A percentile compares a stretch with the other conserved stretches of the same genome.
These are phyloP conservation scores for Agapostemon virescens DNA, from an alignment of 2,888 invertebrate species.

Conservation along the genomic window DNA sequence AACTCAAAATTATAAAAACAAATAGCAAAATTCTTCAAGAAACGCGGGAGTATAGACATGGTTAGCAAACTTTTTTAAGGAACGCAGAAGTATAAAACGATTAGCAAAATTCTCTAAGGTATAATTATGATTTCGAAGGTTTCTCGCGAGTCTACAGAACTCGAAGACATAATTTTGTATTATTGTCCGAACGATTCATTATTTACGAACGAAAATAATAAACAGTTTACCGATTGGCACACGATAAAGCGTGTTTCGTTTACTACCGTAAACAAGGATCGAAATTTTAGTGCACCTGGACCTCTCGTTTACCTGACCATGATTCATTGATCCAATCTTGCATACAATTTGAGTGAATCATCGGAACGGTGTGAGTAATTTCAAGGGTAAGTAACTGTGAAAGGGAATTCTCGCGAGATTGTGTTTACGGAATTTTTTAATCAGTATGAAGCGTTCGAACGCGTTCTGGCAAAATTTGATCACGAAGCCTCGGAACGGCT, in stretches of 20 bases:
- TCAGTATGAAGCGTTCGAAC: not conserved
- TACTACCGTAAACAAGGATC: not conserved
- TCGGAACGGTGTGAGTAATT: not conserved
- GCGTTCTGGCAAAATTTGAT: not conserved
- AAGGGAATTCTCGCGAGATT: constrained; percentile 6
- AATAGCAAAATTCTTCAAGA: no score
- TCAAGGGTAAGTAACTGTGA: constrained; percentile 3
- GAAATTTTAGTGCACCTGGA: not conserved
- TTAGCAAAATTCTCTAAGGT: no score
- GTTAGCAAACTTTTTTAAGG: no score
- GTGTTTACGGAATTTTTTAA: not conserved
- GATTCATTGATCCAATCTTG: constrained; percentile 1
- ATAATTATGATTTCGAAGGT: no score
- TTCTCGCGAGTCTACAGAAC: no score
- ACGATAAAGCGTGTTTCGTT: not conserved
- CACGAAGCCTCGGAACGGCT: not conserved
- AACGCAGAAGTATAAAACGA: no score
- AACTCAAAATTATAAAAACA: no score
- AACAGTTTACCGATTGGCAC: not conserved
- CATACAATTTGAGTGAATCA: constrained; percentile 15
- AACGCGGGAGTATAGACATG: no score
- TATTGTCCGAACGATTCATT: not conserved
- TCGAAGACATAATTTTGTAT: not conserved
- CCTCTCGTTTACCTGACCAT: not conserved
- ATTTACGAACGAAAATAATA: not conserved